Base-by-base conservation (phyloP, 2,797 vertebrate genomes). In the Sebastiscus albofasciatus region DNA sequence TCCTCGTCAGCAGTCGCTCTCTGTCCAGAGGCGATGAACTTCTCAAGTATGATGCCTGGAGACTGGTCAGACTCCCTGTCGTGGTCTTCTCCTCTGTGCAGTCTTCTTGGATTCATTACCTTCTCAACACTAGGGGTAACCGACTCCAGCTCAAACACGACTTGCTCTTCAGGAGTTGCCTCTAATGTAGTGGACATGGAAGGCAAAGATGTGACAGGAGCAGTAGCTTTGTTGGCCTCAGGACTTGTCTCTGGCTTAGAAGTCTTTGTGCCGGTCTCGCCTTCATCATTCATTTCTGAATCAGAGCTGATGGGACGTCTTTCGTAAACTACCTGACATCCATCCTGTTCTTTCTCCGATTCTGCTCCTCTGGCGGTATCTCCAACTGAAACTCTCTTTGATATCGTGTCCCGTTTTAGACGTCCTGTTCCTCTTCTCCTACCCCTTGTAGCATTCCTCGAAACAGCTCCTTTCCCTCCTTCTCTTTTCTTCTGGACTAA, bases 281-380 rank as follows among this genome's bases (percentile, higher is more conserved):
- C 65, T 34, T 88, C 68, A 2, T 83, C 82, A 18, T 77, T 78
- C 18, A 76, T 77, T 67, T 92, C 91, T 34, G 83, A 87, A 89
- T 88, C 87, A 62, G 88, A 83, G 8, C 73, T 26, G 13, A 85
- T 29, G 4, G 88, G 67, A 76, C 78, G 82, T 31, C 90, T 81
- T 88, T 96, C 93, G 16, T 92, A 94, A 78, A 95, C 83, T 56
- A 95, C 82, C 56, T 78, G 91, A 79, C 95, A 96, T 67, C 95
- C 94, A 52, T 91, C 87, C 20, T 80, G 73, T 31, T 89, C 91
- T 39, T 90, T 86, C 54, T 90, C 92, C 0, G 72, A 64, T 54
- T 86, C 87, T 14, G 54, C 67, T 67, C 58, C 65, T 69, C 12
- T 67, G 13, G 34, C 39, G 10, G 34, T 2, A n/a, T 81, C 82